Percentiles rank a stretch among this genome's conserved stretches.
Conservation (phyloP, 2,797 vertebrate species). For the Pangasius djambal region DNA sequence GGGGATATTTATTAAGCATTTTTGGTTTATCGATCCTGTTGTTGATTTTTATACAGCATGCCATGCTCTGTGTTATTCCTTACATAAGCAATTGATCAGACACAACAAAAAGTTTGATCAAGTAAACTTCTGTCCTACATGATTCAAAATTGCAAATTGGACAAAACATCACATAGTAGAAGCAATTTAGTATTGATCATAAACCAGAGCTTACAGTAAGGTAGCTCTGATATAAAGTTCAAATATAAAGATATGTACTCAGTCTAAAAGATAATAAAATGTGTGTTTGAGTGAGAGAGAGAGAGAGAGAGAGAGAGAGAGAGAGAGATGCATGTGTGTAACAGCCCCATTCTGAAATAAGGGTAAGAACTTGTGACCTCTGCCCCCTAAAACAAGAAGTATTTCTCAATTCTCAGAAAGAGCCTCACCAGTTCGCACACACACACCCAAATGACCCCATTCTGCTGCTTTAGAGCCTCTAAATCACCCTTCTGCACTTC, state of each 20-base stretch:
- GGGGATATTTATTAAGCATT: background rate
- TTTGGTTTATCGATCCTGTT: background rate
- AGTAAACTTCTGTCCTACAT: background rate
- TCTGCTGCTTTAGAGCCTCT: slow-evolving; percentile 31
- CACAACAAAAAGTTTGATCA: background rate
- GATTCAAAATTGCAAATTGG: background rate
- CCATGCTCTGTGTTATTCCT: background rate
- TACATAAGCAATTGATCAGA: background rate
- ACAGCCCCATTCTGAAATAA: slow-evolving; percentile 17
- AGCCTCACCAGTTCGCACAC: slow-evolving; percentile 11
- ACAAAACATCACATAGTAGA: background rate
- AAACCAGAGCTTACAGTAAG: background rate
- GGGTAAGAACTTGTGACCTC: slow-evolving; percentile 33
- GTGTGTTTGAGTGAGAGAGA: background rate
- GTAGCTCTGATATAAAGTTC: background rate
- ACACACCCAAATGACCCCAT: slow-evolving; percentile 16
- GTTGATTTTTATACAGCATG: background rate
- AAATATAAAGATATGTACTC: background rate
- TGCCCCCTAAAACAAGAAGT: slow-evolving; percentile 23
- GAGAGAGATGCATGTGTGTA: background rate
- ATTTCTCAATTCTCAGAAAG: slow-evolving; percentile 36
- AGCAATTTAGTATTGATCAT: background rate
- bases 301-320: background rate
- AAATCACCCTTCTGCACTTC: slow-evolving; percentile 35
- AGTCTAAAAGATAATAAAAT: background rate